phyloP scores from a whole-genome alignment of 2,888 invertebrate genomes.

The Cosmia trapezina region DNA sequence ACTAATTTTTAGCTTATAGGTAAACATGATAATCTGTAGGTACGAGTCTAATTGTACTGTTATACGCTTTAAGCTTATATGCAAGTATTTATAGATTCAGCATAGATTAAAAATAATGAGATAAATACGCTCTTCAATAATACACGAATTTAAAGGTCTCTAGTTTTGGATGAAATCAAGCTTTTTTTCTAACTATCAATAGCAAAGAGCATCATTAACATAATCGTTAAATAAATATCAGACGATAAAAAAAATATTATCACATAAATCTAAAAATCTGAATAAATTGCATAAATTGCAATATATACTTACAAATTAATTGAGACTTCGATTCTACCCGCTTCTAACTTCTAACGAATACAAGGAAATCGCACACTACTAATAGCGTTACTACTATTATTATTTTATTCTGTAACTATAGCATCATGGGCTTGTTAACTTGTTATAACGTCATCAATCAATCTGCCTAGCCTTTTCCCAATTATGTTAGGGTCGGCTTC shows the following conservation, averaged over 20 bases:
- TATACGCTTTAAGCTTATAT: not conserved
- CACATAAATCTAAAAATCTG: not conserved
- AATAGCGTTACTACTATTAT: not conserved
- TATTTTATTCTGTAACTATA: not conserved
- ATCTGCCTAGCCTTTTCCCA: too few relatives aligned
- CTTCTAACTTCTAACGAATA: constrained; percentile 7
- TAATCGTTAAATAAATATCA: not conserved
- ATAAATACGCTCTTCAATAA: not conserved
- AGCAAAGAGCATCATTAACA: too few relatives aligned
- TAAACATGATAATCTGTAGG: not conserved
- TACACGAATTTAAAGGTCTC: not conserved
- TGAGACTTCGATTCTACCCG: constrained; percentile 4
- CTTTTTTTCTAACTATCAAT: not conserved
- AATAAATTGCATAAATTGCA: not conserved
- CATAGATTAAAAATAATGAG: not conserved
- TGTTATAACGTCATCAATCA: too few relatives aligned
- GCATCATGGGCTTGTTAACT: constrained; percentile 13
- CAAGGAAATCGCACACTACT: constrained; percentile 34
- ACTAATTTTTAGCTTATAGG: constrained; percentile 11
- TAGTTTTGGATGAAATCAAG: not conserved
- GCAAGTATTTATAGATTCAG: constrained; percentile 2
- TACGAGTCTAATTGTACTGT: not conserved
- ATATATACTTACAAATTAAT: constrained; percentile 10
- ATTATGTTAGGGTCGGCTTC: too few relatives aligned
- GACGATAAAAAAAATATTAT: not conserved